Conservation (phyloP, 1,140 invertebrate genomes). For the Drosophila burlai region DNA sequence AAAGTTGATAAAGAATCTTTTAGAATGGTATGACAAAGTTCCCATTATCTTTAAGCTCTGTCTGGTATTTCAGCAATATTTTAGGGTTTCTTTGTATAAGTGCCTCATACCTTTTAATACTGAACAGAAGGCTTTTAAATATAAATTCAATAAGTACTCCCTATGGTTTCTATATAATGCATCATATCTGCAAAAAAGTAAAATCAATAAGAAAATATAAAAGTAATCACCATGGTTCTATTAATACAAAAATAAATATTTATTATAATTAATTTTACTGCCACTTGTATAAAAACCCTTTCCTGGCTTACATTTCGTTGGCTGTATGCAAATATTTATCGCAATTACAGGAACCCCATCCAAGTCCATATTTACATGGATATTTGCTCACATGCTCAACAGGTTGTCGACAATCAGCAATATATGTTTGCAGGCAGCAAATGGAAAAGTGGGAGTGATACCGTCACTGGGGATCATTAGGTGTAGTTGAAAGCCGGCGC, state of each 20-base stretch:
- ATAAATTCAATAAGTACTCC: neutral
- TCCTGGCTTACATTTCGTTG: neutral
- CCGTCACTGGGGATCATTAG: conserved; percentile 31
- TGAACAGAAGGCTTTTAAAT: neutral
- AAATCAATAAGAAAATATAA: neutral
- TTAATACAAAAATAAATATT: conserved; percentile 1
- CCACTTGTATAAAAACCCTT: neutral
- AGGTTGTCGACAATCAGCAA: conserved; percentile 47
- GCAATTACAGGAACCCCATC: conserved; percentile 53
- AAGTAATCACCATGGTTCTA: neutral
- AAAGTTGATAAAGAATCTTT: neutral
- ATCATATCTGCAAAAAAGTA: neutral
- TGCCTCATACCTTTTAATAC: too few species aligned
- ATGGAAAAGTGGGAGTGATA: conserved; percentile 11
- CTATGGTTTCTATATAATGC: neutral
- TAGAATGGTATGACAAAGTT: too few species aligned
- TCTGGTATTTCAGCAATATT: neutral
- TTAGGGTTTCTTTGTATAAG: too few species aligned
- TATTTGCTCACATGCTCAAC: conserved; percentile 49
- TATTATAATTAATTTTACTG: neutral
- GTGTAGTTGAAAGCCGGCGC: conserved; percentile 25
- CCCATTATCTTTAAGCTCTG: neutral
- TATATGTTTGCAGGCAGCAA: conserved; percentile 21
- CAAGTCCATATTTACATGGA: conserved; percentile 29
- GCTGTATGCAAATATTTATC: conserved; percentile 65